Percentiles rank a stretch among this genome's conserved stretches.
Evolutionary conservation across 2,113 vertebrate species (phyloP).

Genomic region (Nymphicus hollandicus): DNA sequence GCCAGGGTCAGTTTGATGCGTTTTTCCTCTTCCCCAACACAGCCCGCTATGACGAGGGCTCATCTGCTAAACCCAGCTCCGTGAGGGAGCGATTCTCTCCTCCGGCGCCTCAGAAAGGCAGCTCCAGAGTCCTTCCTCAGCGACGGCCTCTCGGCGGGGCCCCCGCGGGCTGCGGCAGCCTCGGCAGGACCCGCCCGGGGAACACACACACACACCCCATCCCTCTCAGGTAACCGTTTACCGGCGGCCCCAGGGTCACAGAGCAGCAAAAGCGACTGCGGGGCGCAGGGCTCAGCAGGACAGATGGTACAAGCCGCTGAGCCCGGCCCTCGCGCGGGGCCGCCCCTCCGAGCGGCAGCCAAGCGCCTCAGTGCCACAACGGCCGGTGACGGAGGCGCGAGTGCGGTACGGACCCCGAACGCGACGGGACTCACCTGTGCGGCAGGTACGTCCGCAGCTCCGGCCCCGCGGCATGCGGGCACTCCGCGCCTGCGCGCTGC

Average conservation of each 20-base stretch:
- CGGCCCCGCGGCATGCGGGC: not conserved
- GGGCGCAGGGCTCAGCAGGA: not conserved
- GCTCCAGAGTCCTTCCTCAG: not conserved
- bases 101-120: not conserved
- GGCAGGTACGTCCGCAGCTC: not conserved
- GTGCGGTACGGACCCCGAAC: no score
- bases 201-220: no score
- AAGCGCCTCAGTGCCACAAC: not conserved
- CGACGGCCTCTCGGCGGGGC: not conserved
- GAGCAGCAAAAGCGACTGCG: not conserved
- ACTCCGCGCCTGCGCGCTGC: not conserved
- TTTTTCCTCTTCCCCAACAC: not conserved
- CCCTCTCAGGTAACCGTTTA: not conserved
- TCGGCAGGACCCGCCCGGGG: not conserved
- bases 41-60: not conserved
- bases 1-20: not conserved
- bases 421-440: not conserved
- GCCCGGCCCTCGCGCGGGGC: not conserved
- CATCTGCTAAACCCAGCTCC: not conserved
- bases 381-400: no score
- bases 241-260: not conserved
- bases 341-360: not conserved
- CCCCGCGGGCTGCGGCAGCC: not conserved
- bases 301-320: not conserved
- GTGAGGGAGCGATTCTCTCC: not conserved